A percentile compares a stretch with the other conserved stretches of the same genome.
These are phyloP conservation scores for Tetragnatha montana DNA, from an alignment of 2,888 invertebrate genomes.

Conservation along the genomic window DNA sequence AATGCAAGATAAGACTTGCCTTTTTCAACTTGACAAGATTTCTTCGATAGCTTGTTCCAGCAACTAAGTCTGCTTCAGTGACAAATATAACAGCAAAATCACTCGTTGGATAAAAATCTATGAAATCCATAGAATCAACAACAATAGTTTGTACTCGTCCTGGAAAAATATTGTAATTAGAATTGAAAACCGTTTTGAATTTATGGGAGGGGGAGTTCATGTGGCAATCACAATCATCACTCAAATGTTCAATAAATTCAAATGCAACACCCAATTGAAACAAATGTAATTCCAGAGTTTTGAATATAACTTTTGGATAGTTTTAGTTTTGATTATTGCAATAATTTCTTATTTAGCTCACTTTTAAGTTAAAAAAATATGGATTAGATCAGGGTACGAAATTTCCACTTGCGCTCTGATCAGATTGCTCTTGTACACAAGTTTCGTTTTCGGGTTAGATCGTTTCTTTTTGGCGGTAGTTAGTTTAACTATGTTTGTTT, in stretches of 20 bases:
- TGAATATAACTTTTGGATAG: not conserved
- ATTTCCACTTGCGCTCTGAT: no score
- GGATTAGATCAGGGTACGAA: no score
- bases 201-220: not conserved
- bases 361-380: no score
- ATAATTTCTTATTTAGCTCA: not conserved
- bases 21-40: slow-evolving; percentile 65
- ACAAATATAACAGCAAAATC: slow-evolving; percentile 62
- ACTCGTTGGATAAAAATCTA: slow-evolving; percentile 64
- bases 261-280: not conserved
- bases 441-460: no score
- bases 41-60: slow-evolving; percentile 55
- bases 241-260: no score
- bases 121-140: slow-evolving; percentile 57
- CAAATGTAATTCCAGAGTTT: not conserved
- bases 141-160: slow-evolving; percentile 41
- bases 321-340: not conserved
- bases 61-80: slow-evolving; percentile 63
- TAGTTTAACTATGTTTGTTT: no score
- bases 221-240: no score
- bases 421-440: no score
- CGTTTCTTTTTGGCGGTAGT: no score
- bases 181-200: not conserved
- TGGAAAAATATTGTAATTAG: slow-evolving; percentile 1
- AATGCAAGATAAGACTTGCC: slow-evolving; percentile 6